A percentile compares a stretch with the other conserved stretches of the same genome.
These are phyloP conservation scores for Ochlodes sylvanus DNA, from an alignment of 2,888 invertebrate genomes.

Conservation along the genomic window DNA sequence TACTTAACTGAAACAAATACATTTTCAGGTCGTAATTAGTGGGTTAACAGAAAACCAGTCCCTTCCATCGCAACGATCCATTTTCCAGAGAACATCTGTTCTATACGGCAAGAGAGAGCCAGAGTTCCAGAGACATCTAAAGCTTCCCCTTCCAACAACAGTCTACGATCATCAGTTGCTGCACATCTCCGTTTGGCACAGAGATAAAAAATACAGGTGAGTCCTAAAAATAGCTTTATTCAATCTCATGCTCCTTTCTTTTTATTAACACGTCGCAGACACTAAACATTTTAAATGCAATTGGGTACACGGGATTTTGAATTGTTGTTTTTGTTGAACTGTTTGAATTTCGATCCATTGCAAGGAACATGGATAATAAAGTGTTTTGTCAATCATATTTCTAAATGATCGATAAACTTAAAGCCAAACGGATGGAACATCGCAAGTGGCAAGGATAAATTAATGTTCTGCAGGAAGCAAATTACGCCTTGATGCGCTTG, in stretches of 20 bases:
- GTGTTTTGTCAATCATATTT: neutral
- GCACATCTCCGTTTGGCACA: conserved; percentile 94
- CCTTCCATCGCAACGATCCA: conserved; percentile 80
- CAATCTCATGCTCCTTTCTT: no score
- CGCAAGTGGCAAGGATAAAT: no score
- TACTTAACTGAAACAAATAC: neutral
- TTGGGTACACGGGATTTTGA: no score
- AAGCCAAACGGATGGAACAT: no score
- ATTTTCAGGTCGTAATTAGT: conserved; percentile 84
- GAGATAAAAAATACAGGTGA: conserved; percentile 92
- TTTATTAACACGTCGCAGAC: no score
- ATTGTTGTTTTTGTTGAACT: no score
- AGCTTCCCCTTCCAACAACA: conserved; percentile 85
- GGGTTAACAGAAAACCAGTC: conserved; percentile 72
- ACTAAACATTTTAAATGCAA: no score
- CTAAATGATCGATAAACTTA: no score
- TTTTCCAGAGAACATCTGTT: conserved; percentile 92
- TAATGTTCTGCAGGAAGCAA: no score
- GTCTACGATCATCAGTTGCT: conserved; percentile 86
- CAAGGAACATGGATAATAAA: no score
- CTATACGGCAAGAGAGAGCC: conserved; percentile 91
- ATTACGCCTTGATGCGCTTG: no score
- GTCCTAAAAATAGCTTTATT: neutral
- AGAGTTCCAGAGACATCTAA: conserved; percentile 91
- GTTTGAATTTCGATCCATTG: no score